Conservation (phyloP, 2,797 vertebrate species). For the Botia almorhae region DNA sequence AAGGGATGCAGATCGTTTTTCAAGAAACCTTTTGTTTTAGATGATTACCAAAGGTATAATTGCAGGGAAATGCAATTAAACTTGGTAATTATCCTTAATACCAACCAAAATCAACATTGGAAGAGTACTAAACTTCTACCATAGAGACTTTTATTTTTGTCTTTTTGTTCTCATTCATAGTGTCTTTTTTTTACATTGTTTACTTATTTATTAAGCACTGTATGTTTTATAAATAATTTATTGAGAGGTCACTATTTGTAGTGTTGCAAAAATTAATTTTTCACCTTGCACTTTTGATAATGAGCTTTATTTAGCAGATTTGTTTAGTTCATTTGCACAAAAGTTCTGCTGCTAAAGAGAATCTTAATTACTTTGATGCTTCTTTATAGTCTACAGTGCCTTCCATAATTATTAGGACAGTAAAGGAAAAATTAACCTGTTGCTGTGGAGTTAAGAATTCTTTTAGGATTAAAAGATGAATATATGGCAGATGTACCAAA, state of each 20-base stretch:
- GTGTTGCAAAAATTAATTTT: neutral
- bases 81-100: neutral
- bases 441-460: too few relatives aligned
- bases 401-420: too few relatives aligned
- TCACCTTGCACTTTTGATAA: conserved; percentile 46
- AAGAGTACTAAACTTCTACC: conserved; percentile 4
- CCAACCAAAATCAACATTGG: conserved; percentile 9
- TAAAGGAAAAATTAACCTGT: too few relatives aligned
- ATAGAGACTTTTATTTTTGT: conserved; percentile 19
- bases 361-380: neutral
- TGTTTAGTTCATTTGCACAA: conserved; percentile 39
- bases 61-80: conserved; percentile 10
- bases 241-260: conserved; percentile 5
- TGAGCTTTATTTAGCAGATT: conserved; percentile 37
- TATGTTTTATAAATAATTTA: conserved; percentile 43
- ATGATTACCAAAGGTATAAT: neutral
- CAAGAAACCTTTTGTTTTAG: neutral
- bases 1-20: conserved; percentile 28
- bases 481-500: too few relatives aligned
- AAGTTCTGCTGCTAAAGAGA: conserved; percentile 36
- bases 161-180: conserved; percentile 16
- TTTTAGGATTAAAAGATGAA: too few relatives aligned
- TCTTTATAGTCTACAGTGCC: neutral
- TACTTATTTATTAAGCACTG: conserved; percentile 38
- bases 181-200: conserved; percentile 40